Evolutionary conservation across 2,113 vertebrate genomes (phyloP).

Genomic region (Trogon melanurus): DNA sequence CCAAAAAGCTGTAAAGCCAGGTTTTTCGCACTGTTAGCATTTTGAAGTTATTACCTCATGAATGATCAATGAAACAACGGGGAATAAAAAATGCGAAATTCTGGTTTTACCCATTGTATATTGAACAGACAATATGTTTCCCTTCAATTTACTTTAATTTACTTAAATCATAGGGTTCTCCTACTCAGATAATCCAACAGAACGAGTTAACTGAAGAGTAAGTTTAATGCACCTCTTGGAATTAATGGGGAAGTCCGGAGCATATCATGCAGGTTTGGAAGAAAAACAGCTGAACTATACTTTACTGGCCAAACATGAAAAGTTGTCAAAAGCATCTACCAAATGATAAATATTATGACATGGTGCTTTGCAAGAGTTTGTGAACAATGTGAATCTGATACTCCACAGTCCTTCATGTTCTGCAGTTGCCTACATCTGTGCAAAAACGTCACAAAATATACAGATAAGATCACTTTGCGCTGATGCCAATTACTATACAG

Average conservation of each 20-base stretch:
- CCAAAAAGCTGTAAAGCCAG: not conserved
- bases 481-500: not conserved
- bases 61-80: not conserved
- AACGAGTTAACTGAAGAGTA: not conserved
- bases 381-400: not conserved
- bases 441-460: not conserved
- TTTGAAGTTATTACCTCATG: not conserved
- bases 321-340: not conserved
- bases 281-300: not conserved
- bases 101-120: not conserved
- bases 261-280: not conserved
- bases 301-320: not conserved
- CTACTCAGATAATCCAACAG: not conserved
- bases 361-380: not conserved
- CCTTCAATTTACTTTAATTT: not conserved
- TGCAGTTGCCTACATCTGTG: not conserved
- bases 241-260: not conserved
- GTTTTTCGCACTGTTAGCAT: not conserved
- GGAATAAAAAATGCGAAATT: not conserved
- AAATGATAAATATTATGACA: not conserved
- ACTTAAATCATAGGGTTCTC: not conserved
- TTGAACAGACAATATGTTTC: not conserved
- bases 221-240: not conserved
- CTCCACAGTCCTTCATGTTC: not conserved
- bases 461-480: not conserved